Evolutionary conservation across 2,113 vertebrate genomes (phyloP), one percentile per base, ranked within the genome.

Genomic region (Electrona antarctica): DNA sequence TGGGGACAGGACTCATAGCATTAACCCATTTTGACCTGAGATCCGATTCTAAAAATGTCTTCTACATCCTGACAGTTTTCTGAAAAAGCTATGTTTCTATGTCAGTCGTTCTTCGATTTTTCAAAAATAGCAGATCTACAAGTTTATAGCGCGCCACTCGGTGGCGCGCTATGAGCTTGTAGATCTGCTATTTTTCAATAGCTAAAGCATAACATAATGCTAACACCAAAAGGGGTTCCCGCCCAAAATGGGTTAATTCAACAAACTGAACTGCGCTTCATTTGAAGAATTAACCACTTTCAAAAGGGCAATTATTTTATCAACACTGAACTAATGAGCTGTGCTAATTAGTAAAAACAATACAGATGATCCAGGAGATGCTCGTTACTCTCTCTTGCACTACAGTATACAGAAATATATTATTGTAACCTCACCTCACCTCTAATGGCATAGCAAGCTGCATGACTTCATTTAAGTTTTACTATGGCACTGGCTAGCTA

Each of bases 381-480:
- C 14, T 0, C 2, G 7, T 3, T 67, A 41, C 33, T 1, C 2
- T 41, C 33, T 41, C 33, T 41, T 41, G 33, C 33, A 41, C 33
- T 41, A 41, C 33, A 41, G 41, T n/a, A 29, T 41, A 8, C 60
- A 64, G 67, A 66, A 55, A 62, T 14, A 49, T 49, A 50, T 3
- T 10, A 50, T 10, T 9, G 49, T 10, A 11, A 11, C 49, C 49
- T 50, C 8, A 7, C 48, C 15, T 58, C 45, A 52, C 29, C 69
- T 67, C 7, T 21, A 51, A 80, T 51, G 51, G 52, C 14, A 21
- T 46, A 64, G 28, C 67, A 72, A 33, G 29, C 29, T 33, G 29
- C 48, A 71, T 73, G 48, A 47, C 71, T 46, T 61, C 74, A 77
- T 56, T 56, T 11, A 11, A 72, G 78, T 78, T 61, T 58, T 60